Conservation (phyloP, 2,113 vertebrate genomes). For the Ivindomyrus marchei region DNA sequence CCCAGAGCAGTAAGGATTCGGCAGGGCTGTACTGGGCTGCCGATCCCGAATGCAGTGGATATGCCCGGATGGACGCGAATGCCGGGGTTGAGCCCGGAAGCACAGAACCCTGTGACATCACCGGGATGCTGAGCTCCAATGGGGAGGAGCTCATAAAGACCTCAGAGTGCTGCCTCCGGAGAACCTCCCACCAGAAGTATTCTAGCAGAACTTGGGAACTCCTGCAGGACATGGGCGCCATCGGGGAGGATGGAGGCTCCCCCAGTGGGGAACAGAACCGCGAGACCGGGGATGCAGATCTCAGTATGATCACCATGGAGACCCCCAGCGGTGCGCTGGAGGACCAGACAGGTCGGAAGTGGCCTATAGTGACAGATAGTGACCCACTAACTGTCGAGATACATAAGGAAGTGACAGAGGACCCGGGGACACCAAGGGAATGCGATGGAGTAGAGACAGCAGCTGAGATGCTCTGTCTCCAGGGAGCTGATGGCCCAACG, state of each 20-base stretch:
- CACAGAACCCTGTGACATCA: background rate
- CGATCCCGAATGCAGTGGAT: background rate
- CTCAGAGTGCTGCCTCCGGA: background rate
- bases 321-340: too few species aligned
- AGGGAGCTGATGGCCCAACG: background rate
- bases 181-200: background rate
- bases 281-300: background rate
- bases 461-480: background rate
- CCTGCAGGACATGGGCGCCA: background rate
- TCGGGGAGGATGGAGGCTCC: background rate
- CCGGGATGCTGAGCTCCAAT: background rate
- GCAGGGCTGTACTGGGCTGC: background rate
- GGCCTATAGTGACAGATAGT: background rate
- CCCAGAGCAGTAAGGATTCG: background rate
- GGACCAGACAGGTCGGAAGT: too few species aligned
- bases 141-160: background rate
- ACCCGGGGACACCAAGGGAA: background rate
- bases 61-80: background rate
- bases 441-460: background rate
- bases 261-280: background rate
- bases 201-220: background rate
- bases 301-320: background rate
- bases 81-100: background rate
- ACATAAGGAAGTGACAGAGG: background rate
- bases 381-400: background rate